Base-by-base conservation (phyloP, 1,140 invertebrate genomes). In the Drosophila baimaii region DNA sequence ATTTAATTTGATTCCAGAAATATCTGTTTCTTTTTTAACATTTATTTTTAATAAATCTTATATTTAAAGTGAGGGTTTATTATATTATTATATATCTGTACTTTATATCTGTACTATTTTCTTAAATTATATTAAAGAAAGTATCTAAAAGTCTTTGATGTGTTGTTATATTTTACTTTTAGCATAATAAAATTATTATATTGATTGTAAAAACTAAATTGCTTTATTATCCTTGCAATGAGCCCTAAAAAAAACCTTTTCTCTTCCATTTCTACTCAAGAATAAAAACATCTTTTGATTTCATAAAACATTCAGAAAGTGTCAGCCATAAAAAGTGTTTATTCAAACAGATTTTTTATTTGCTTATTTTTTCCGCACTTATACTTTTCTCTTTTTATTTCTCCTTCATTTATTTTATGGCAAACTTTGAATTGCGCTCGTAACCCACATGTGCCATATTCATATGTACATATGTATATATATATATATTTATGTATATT, bases 251-350 rank as follows among this genome's bases (percentile, higher is more conserved):
- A 2, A 0, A 21, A 2, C 0, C 1, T 15, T 15, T 15, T 21
- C 2, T 9, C 19, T 21, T 1, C 2, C 0, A 31, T 31, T 31
- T 31, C 17, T 4, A 0, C 9, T 1, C 5, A 2, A 52, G 17
- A 9, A n/a, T n/a, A 1, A 33, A 3, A 17, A 17, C 9, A 19
- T 19, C 13, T 21, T 55, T 25, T 44, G 23, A 57, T 46, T 57
- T 23, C n/a, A 57, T 57, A 23, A 57, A 19, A 27, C 12, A 23
- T 23, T 44, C 23, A 6, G 2, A 29, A 17, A 55, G 29, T 54
- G 51, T 35, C 51, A 35, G 51, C 31, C 51, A 23, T 52, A 54
- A 35, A 54, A 54, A 54, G 51, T 54, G 51, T 54, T 54, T 54
- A 23, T 35, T 35, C 51, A 54, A 35, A 35, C 51, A 15, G 13